Percentiles rank a stretch among this genome's conserved stretches.
Conservation (phyloP, 2,113 vertebrate genomes). For the Oryzias woworae region DNA sequence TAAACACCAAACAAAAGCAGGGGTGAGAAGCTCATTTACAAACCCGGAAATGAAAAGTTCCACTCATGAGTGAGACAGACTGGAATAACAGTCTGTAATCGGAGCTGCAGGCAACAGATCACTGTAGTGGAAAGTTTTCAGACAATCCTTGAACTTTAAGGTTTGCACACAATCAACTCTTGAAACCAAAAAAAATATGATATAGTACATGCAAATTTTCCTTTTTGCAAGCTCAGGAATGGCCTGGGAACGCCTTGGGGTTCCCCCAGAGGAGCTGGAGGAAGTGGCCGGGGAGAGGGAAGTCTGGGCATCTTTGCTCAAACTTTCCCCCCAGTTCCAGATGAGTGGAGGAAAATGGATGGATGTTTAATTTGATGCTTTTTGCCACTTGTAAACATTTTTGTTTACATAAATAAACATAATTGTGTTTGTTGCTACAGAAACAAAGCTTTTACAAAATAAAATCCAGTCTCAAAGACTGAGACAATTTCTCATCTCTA, state of each 20-base stretch:
- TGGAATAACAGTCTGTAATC: slow-evolving; percentile 49
- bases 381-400: slow-evolving; percentile 57
- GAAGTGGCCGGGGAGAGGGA: too few relatives aligned
- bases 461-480: slow-evolving; percentile 51
- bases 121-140: slow-evolving; percentile 27
- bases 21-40: slow-evolving; percentile 59
- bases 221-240: neutral
- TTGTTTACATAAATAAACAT: slow-evolving; percentile 68
- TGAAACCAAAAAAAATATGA: slow-evolving; percentile 26
- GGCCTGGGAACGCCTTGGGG: too few relatives aligned
- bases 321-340: too few relatives aligned
- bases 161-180: slow-evolving; percentile 20
- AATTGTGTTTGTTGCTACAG: slow-evolving; percentile 55
- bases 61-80: slow-evolving; percentile 52
- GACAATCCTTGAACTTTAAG: slow-evolving; percentile 28
- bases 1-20: slow-evolving; percentile 66
- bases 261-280: too few relatives aligned
- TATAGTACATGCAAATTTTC: slow-evolving; percentile 28
- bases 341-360: too few relatives aligned
- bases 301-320: too few relatives aligned
- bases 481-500: slow-evolving; percentile 53
- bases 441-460: slow-evolving; percentile 51
- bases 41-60: slow-evolving; percentile 69
- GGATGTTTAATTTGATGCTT: slow-evolving; percentile 55
- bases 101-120: slow-evolving; percentile 52